A percentile compares a stretch with the other conserved stretches of the same genome.
Evolutionary conservation across 2,113 vertebrate genomes (phyloP).

Genomic region (Raja brachyura): DNA sequence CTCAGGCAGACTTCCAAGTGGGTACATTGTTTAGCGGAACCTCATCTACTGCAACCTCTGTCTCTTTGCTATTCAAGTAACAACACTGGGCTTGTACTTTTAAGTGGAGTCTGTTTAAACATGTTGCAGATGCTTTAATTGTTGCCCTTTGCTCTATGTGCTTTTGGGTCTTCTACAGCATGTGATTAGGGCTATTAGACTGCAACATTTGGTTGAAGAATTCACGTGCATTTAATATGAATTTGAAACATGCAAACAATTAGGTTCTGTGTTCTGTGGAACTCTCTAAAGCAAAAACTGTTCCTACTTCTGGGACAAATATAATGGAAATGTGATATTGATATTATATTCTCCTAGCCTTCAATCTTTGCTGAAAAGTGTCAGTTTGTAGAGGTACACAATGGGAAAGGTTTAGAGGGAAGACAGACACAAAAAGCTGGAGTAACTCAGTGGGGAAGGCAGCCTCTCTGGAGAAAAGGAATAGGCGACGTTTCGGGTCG

Average conservation of each 20-base stretch:
- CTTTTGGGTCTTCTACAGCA: not conserved
- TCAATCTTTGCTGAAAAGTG: constrained; percentile 11
- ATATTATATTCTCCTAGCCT: not conserved
- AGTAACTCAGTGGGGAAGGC: too few relatives aligned
- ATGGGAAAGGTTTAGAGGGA: too few relatives aligned
- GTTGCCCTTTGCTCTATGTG: not conserved
- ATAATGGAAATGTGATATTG: not conserved
- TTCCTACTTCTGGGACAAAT: not conserved
- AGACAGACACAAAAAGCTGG: too few relatives aligned
- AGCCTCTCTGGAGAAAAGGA: too few relatives aligned
- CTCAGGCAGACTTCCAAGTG: not conserved
- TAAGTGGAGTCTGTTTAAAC: not conserved
- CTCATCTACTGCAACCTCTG: not conserved
- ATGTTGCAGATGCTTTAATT: not conserved
- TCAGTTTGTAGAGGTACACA: not conserved
- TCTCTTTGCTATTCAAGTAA: not conserved
- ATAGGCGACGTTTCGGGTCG: too few relatives aligned
- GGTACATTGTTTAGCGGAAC: not conserved
- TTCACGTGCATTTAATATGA: not conserved
- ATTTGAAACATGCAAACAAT: not conserved
- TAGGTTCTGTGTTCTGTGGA: not conserved
- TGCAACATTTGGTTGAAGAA: not conserved
- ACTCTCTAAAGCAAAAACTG: not conserved
- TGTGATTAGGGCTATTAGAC: not conserved
- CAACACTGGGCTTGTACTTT: not conserved